Percentiles rank a stretch among this genome's conserved stretches.
phyloP scores from a whole-genome alignment of 2,113 vertebrate genomes.

The Diphyllodes magnificus region DNA sequence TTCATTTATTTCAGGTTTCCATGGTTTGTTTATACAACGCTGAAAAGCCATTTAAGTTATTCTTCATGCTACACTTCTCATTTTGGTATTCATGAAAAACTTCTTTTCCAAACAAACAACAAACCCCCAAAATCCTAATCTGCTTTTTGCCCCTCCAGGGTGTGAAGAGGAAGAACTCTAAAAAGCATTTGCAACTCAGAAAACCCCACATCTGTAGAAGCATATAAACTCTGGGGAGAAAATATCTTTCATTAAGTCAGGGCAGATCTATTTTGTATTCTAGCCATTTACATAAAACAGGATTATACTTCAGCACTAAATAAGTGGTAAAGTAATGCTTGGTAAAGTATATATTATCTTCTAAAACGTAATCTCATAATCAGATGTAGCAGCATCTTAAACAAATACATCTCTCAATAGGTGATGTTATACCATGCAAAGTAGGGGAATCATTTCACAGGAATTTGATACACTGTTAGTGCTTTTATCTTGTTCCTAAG shows the following conservation, averaged over 20 bases:
- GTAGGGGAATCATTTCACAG: constrained; percentile 2
- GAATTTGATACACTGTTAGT: constrained; percentile 45
- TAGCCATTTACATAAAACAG: constrained; percentile 38
- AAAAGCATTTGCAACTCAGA: not conserved
- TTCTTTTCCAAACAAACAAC: constrained; percentile 25
- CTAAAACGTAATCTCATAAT: constrained; percentile 67
- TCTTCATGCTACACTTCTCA: constrained; percentile 35
- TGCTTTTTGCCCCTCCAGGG: constrained; percentile 17
- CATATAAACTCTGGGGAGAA: not conserved
- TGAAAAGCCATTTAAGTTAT: constrained; percentile 54
- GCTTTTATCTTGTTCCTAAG: constrained; percentile 37
- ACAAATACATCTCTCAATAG: constrained; percentile 50
- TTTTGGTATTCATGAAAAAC: constrained; percentile 44
- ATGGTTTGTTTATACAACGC: constrained; percentile 33
- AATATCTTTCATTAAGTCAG: not conserved
- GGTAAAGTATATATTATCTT: constrained; percentile 58
- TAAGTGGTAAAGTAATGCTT: constrained; percentile 46
- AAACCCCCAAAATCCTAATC: constrained; percentile 17
- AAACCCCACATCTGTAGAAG: not conserved
- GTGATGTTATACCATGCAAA: constrained; percentile 43
- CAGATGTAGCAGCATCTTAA: constrained; percentile 62
- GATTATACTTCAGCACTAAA: constrained; percentile 44
- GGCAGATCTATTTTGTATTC: constrained; percentile 13
- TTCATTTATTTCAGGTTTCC: constrained; percentile 62
- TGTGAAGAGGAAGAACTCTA: not conserved